Conservation (phyloP, 2,797 vertebrate genomes). For the Melanogrammus aeglefinus region DNA sequence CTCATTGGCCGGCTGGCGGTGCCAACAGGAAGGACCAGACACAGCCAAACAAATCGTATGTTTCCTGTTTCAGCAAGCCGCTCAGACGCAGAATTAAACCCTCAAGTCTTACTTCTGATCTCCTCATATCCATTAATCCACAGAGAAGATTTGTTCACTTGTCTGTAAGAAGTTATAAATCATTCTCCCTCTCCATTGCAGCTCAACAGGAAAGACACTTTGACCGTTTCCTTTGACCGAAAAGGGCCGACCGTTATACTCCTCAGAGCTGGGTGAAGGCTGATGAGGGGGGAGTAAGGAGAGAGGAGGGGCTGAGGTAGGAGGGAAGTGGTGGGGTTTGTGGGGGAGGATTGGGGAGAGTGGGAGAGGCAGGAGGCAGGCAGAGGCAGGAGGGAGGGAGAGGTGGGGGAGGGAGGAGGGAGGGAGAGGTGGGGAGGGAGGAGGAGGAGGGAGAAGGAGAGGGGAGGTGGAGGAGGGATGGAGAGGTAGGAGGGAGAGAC, state of each 20-base stretch:
- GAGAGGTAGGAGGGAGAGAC: too few species aligned
- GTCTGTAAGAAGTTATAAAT: background rate
- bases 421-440: too few species aligned
- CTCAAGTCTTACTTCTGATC: background rate
- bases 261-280: background rate
- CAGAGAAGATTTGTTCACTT: too few species aligned
- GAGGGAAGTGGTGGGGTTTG: slow-evolving; percentile 11
- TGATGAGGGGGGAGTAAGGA: too few species aligned
- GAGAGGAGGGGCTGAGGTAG: too few species aligned
- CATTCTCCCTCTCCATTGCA: background rate
- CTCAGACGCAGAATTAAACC: background rate
- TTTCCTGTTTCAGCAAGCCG: background rate
- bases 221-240: too few species aligned
- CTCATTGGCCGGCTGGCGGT: background rate
- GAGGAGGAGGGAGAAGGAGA: too few species aligned
- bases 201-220: background rate
- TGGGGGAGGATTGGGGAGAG: slow-evolving; percentile 35
- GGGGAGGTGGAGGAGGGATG: too few species aligned
- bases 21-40: background rate
- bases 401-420: too few species aligned
- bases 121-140: background rate
- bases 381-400: too few species aligned
- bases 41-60: background rate
- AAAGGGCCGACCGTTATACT: background rate
- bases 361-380: slow-evolving; percentile 55